Evolutionary conservation across 2,888 invertebrate genomes (phyloP).

Genomic region (Temnothorax ravouxi): DNA sequence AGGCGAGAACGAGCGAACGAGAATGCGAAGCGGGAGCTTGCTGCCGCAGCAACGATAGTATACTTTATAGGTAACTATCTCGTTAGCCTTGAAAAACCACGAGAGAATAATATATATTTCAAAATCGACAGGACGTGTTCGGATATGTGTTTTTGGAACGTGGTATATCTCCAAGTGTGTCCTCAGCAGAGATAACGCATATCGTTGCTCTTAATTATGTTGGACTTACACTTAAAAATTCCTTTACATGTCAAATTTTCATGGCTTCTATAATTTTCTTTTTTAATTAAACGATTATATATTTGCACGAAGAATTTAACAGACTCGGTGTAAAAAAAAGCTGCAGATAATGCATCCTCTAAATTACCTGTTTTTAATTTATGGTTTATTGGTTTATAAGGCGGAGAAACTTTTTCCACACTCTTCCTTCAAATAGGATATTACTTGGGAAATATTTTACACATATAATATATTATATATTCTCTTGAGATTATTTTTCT

Average conservation of each 20-base stretch:
- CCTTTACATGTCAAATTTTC: background rate
- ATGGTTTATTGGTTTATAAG: too few species aligned
- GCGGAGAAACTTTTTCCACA: background rate
- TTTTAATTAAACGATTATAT: background rate
- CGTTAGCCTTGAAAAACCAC: background rate
- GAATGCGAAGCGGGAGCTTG: background rate
- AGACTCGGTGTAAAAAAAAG: background rate
- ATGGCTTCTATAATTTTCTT: background rate
- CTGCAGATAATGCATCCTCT: background rate
- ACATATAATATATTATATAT: background rate
- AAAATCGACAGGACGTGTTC: background rate
- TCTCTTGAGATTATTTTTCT: background rate
- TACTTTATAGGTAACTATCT: background rate
- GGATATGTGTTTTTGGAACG: background rate
- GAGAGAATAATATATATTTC: background rate
- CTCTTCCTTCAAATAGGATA: background rate
- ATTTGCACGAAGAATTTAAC: background rate
- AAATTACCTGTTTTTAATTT: background rate
- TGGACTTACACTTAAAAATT: background rate
- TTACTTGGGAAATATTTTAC: background rate
- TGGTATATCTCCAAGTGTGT: background rate
- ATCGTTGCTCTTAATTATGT: background rate
- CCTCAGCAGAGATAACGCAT: background rate
- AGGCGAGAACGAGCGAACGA: background rate
- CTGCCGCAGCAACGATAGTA: background rate